phyloP scores from a whole-genome alignment of 2,888 invertebrate species.

The Drosophila paracracens region DNA sequence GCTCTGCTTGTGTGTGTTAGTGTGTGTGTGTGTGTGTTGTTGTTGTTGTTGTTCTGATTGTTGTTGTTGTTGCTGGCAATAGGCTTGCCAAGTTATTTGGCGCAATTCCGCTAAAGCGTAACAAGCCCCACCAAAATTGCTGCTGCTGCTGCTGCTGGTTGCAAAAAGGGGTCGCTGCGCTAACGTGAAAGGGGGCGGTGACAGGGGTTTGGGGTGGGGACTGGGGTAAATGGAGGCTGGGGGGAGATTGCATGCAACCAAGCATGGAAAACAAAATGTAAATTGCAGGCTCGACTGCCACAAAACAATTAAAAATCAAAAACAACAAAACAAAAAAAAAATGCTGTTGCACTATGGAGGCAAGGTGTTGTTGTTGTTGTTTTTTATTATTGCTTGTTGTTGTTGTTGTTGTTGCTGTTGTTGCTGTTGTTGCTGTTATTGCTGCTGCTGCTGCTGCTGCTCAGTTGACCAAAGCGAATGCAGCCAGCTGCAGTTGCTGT shows the following conservation, averaged over 20 bases:
- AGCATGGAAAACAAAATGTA: slow-evolving; percentile 73
- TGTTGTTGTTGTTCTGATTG: slow-evolving; percentile 13
- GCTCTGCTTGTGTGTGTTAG: not conserved
- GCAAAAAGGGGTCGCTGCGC: slow-evolving; percentile 26
- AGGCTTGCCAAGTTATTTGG: slow-evolving; percentile 77
- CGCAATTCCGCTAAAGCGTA: slow-evolving; percentile 77
- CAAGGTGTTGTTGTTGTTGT: slow-evolving; percentile 15
- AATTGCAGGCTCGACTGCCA: slow-evolving; percentile 56
- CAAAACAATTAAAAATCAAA: slow-evolving; percentile 60
- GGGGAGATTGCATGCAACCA: slow-evolving; percentile 42
- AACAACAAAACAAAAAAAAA: not conserved
- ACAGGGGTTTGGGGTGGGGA: not conserved
- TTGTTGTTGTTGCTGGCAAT: slow-evolving; percentile 30
- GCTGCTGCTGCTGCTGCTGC: slow-evolving; percentile 27
- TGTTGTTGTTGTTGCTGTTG: slow-evolving; percentile 14
- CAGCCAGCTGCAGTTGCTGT: slow-evolving; percentile 46
- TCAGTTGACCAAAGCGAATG: slow-evolving; percentile 76
- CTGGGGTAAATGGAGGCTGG: not conserved
- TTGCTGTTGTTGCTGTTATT: not conserved
- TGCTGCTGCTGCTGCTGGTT: not conserved
- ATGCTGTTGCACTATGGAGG: slow-evolving; percentile 4
- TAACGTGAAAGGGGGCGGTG: not conserved
- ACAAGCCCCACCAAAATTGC: slow-evolving; percentile 54
- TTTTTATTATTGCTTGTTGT: slow-evolving; percentile 18
- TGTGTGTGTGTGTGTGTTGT: not conserved